These are phyloP conservation scores for Pelusios castaneus DNA, from an alignment of 2,113 vertebrate genomes.

Conservation along the genomic window DNA sequence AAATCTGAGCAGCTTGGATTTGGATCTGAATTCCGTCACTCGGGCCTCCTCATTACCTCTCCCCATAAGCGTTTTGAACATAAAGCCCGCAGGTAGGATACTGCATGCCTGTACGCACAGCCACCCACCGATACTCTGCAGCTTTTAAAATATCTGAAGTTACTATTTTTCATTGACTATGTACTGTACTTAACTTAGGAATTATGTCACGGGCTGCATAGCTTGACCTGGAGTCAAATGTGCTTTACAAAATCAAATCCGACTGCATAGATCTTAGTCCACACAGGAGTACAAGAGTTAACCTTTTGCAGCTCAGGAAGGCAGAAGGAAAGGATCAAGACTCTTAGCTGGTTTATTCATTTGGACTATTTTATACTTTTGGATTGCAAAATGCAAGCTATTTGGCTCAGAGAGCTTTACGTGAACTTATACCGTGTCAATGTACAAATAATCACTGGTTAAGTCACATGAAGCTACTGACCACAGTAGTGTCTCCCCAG, in stretches of 20 bases:
- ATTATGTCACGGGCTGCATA: not conserved
- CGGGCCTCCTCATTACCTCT: not conserved
- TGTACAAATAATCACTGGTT: not conserved
- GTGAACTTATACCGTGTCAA: not conserved
- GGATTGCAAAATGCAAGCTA: not conserved
- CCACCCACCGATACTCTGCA: not conserved
- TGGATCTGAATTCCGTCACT: not conserved
- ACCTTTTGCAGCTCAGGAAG: slow-evolving; percentile 30
- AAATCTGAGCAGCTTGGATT: not conserved
- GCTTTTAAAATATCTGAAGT: not conserved
- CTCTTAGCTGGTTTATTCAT: not conserved
- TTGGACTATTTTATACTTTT: not conserved
- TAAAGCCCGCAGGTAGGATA: not conserved
- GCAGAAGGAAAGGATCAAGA: slow-evolving; percentile 5
- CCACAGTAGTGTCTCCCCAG: not conserved
- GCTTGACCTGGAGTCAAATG: not conserved
- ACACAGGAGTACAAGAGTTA: not conserved
- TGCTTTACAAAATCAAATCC: not conserved
- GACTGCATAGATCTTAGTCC: slow-evolving; percentile 13
- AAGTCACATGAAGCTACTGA: not conserved
- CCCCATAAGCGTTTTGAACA: not conserved
- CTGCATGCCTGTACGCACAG: not conserved
- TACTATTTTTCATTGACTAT: not conserved
- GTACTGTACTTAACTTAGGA: not conserved
- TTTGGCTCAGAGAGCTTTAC: slow-evolving; percentile 14